Base-by-base conservation (phyloP, 2,888 invertebrate genomes). In the Lasius platythorax region DNA sequence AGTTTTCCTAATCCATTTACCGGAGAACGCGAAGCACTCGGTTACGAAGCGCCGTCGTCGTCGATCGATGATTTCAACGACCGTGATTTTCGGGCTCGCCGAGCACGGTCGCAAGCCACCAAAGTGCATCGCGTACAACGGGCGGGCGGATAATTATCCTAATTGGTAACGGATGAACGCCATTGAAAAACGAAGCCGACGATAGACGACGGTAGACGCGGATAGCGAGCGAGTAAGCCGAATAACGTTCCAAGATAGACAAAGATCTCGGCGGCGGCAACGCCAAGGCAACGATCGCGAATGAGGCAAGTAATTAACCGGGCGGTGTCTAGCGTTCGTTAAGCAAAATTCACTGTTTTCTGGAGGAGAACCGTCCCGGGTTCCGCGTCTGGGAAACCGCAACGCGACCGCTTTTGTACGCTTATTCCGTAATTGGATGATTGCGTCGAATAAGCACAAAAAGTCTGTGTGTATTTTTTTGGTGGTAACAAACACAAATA, bases 391-490 rank as follows among this genome's bases (percentile, higher is more conserved):
- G n/a, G 53, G 50, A 66, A 56, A 58, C 33, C 67, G 18, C 70
- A 46, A 50, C 23, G 53, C 53, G n/a, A 37, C 72, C 4, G 70
- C 74, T 87, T 84, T 89, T 89, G 87, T 85, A 67, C 85, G 76
- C 86, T 88, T 87, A 88, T 89, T 90, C 81, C 83, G 85, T 92
- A 92, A 93, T 92, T 91, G 89, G 90, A 87, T 91, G 89, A 93
- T 92, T 90, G 87, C 89, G 89, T 91, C 91, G 88, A 85, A 86
- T 37, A 61, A 50, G n/a, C 4, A 11, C 46, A 53, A 63, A 23
- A 63, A 61, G 12, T 43, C 53, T n/a, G 37, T 8, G 64, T 53
- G n/a, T 30, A n/a, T 66, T 81, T 72, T 72, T 37, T 64, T 64
- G 64, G n/a, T 43, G 43, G 28, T 18, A 70, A 30, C 76, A 28